Base-by-base conservation (phyloP, 64 coral and sea anemone genomes). In the Trachythela sp. region DNA sequence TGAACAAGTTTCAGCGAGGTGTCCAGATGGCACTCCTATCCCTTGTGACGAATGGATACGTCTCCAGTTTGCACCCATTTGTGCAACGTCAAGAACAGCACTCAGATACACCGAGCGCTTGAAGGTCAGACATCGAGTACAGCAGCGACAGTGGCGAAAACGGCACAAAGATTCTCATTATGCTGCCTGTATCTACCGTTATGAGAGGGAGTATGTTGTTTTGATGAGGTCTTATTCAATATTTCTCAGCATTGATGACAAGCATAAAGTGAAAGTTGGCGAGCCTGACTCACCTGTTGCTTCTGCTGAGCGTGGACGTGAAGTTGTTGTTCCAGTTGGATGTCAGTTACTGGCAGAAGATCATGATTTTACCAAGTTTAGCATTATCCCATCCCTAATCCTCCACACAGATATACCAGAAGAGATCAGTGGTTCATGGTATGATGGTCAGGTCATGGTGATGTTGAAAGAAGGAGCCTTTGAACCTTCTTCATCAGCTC, bases 401-500 rank as follows among this genome's bases (percentile, higher is more conserved):
- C 75, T 80, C 75, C 75, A 80, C 30, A 80, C 75, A 80, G 75
- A 80, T 80, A 80, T 80, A 34, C 75, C 75, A 1, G 30, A 80
- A 80, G 75, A 80, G 33, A 22, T 80, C 0, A 80, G 75, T 80
- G 75, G 75, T 80, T 80, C 75, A 80, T 80, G 56, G 56, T 64
- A 64, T 64, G 75, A 80, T 36, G 30, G 75, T 9, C 75, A 80
- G 75, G 32, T 80, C 9, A 80, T 80, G 75, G 30, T 80, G 38
- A 34, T 80, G 75, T 80, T 80, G 75, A 80, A 80, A 80, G 75
- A 80, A 80, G 75, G 75, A 80, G 75, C 75, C 75, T 80, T 34
- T 80, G 75, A 80, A 80, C 75, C 9, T 29, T 80, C 75, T 80
- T 80, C 75, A 36, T 29, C 75, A 80, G 75, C 30, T 80, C 75